Conservation (phyloP, 2,888 invertebrate species). For the Troides oblongomaculatus region DNA sequence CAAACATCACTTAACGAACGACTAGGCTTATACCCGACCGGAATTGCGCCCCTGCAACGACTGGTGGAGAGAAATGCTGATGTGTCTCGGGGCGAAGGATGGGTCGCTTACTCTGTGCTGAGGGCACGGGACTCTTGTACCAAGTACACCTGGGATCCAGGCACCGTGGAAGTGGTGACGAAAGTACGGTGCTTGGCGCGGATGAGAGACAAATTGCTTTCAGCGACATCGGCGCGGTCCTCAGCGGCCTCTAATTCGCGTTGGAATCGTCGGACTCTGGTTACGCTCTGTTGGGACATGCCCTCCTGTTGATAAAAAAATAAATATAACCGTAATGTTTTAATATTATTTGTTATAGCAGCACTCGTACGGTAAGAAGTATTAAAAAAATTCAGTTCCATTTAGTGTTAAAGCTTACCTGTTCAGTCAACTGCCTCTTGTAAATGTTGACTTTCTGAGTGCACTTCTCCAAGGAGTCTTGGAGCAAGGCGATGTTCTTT, state of each 20-base stretch:
- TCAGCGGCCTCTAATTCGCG: conserved; percentile 98
- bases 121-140: conserved; percentile 90
- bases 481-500: conserved; percentile 95
- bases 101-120: conserved; percentile 67
- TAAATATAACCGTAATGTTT: conserved; percentile 19
- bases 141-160: conserved; percentile 94
- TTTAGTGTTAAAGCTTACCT: conserved; percentile 74
- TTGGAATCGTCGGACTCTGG: conserved; percentile 98
- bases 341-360: neutral
- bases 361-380: neutral
- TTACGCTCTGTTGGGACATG: conserved; percentile 94
- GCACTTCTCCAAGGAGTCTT: conserved; percentile 93
- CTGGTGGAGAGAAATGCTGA: conserved; percentile 70
- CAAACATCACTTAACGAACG: conserved; percentile 70
- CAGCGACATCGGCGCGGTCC: conserved; percentile 96
- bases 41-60: conserved; percentile 68
- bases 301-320: conserved; percentile 84
- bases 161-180: conserved; percentile 95
- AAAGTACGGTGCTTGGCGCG: conserved; percentile 99
- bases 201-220: conserved; percentile 96
- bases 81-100: conserved; percentile 52
- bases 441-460: conserved; percentile 93
- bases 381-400: neutral
- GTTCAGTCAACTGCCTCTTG: conserved; percentile 97
- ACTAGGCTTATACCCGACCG: conserved; percentile 79